phyloP scores from a whole-genome alignment of 2,797 vertebrate species.

The Chelon labrosus region DNA sequence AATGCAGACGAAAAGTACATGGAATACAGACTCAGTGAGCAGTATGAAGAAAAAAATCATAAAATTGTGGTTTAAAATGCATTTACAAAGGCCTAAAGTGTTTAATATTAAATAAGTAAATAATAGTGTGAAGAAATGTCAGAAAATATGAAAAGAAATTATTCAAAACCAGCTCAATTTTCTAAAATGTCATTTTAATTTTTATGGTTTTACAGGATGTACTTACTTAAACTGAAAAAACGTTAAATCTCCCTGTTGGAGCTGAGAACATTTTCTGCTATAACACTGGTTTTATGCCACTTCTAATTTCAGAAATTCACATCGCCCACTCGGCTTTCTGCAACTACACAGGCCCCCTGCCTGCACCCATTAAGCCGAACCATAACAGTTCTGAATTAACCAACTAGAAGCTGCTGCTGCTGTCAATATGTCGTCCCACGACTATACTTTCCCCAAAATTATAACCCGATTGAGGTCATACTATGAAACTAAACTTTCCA shows the following conservation, averaged over 20 bases:
- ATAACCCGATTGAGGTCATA: too few species aligned
- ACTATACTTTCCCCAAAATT: not conserved
- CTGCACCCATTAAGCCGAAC: not conserved
- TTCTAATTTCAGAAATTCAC: not conserved
- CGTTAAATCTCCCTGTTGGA: not conserved
- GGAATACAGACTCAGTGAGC: not conserved
- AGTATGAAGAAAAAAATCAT: not conserved
- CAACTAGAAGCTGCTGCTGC: not conserved
- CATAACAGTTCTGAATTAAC: slow-evolving; percentile 1
- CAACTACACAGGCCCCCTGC: not conserved
- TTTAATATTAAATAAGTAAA: not conserved
- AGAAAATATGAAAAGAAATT: not conserved
- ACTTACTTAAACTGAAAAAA: not conserved
- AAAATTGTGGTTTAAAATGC: not conserved
- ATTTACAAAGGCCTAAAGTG: not conserved
- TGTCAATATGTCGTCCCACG: too few species aligned
- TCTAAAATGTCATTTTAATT: not conserved
- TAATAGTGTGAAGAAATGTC: not conserved
- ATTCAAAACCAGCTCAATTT: too few species aligned
- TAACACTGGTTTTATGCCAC: not conserved
- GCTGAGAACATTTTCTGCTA: not conserved
- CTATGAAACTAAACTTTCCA: too few species aligned
- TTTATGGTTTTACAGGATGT: not conserved
- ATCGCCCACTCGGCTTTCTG: not conserved
- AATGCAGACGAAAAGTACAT: slow-evolving; percentile 14